These are phyloP conservation scores for Apeltes quadracus DNA, from an alignment of 2,113 vertebrate species.

Conservation along the genomic window DNA sequence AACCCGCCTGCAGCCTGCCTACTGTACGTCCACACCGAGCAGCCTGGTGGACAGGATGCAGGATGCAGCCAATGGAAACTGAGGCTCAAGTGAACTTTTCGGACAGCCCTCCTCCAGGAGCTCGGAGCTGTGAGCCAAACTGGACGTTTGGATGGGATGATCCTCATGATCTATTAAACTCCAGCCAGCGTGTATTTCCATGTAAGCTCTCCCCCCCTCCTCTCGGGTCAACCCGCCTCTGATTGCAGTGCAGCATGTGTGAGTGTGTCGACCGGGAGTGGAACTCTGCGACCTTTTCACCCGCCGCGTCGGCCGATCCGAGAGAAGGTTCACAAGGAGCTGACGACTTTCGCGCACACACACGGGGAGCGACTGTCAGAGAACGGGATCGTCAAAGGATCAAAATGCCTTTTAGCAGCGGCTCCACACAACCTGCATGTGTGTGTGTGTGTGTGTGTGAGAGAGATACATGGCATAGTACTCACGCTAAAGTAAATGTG, in stretches of 20 bases:
- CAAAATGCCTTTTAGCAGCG: conserved; percentile 29
- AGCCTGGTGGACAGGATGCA: conserved; percentile 23
- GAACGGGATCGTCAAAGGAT: conserved; percentile 42
- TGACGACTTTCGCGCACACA: conserved; percentile 18
- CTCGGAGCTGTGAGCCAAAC: conserved; percentile 32
- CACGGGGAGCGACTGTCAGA: conserved; percentile 37
- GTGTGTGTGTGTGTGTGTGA: not conserved
- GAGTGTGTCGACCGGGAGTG: conserved; percentile 34
- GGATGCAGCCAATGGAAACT: conserved; percentile 7
- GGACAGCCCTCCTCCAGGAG: conserved; percentile 45
- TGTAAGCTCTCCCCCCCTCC: too few species aligned
- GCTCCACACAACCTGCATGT: conserved; percentile 14
- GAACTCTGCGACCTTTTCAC: conserved; percentile 62
- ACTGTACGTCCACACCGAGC: conserved; percentile 4
- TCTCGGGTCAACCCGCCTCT: too few species aligned
- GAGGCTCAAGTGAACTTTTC: conserved; percentile 50
- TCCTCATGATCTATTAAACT: conserved; percentile 62
- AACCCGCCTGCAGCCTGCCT: conserved; percentile 16
- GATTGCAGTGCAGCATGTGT: not conserved
- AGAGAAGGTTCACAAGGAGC: conserved; percentile 46
- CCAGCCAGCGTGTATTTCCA: conserved; percentile 49
- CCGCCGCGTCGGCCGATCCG: conserved; percentile 36
- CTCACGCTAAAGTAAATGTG: not conserved
- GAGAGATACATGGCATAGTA: not conserved
- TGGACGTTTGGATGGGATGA: conserved; percentile 54